Evolutionary conservation across 2,113 vertebrate species (phyloP).

Genomic region (Eublepharis macularius): DNA sequence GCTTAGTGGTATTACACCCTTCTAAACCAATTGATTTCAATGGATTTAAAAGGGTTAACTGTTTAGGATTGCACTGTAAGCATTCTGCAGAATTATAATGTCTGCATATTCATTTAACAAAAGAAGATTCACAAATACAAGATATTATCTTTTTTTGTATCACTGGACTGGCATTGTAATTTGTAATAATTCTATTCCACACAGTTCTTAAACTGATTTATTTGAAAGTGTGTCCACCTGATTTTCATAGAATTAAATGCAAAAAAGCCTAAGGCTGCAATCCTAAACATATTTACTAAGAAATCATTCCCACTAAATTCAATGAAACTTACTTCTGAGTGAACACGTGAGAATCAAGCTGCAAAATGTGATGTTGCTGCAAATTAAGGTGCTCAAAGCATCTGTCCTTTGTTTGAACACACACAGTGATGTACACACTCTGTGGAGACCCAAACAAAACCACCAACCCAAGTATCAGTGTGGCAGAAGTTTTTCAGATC

Average conservation of each 20-base stretch:
- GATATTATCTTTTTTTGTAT: neutral
- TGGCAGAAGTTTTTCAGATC: slow-evolving; percentile 35
- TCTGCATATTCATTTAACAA: neutral
- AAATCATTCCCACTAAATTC: neutral
- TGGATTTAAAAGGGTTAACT: too few relatives aligned
- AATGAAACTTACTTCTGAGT: neutral
- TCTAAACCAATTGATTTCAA: too few relatives aligned
- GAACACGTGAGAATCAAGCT: neutral
- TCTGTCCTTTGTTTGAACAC: neutral
- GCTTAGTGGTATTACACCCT: too few relatives aligned
- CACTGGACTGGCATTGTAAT: neutral
- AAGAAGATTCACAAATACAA: neutral
- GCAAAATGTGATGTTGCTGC: neutral
- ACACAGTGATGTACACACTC: neutral
- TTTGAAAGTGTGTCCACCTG: neutral
- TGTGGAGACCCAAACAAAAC: neutral
- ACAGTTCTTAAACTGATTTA: neutral
- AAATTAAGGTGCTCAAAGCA: neutral
- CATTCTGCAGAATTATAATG: neutral
- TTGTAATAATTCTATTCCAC: neutral
- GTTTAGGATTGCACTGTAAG: neutral
- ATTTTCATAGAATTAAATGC: neutral
- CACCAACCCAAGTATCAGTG: slow-evolving; percentile 3
- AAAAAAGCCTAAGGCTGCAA: neutral
- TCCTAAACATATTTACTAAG: neutral